Base-by-base conservation (phyloP, 2,797 vertebrate species). In the Anabacerthia variegaticeps region DNA sequence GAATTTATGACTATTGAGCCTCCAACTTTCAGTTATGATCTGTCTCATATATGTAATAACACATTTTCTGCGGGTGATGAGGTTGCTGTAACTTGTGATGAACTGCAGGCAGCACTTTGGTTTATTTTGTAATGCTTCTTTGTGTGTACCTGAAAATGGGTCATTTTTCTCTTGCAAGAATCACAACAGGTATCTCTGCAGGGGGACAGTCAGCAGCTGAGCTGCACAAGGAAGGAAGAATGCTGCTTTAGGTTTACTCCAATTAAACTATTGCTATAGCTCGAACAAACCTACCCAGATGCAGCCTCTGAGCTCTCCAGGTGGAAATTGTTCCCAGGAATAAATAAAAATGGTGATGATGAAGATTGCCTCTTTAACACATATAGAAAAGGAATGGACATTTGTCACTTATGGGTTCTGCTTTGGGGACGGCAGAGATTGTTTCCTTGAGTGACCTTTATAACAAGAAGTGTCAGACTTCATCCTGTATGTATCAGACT, bases 91-190 rank as follows among this genome's bases (percentile, higher is more conserved):
- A 84, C 90, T 95, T 77, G 80, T 93, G 91, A 97, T 95, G 88
- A 97, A 96, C 84, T 91, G 84, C 88, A 91, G 91, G 88, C 84
- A 86, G 74, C 80, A 56, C 78, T 91, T 94, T 75, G 81, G 92
- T 97, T 96, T 94, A 96, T 97, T 96, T 95, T 84, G 86, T 92
- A 92, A 86, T 92, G 91, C 89, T 93, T 86, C 95, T 96, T 97
- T 96, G 88, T 76, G 80, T 96, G 92, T 91, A 91, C 95, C 92
- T 94, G 97, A 95, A 97, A 97, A 96, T 94, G 94, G 93, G 93
- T 95, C 91, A 96, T 97, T 97, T 97, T 97, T 97, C 93, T 97
- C 91, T 76, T 89, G 81, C 78, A 95, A 92, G 91, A 96, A 97
- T 95, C 93, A 78, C 95, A 95, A 94, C 95, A 92, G 96, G 94